Conservation (phyloP, 1,140 invertebrate genomes). For the Galleria mellonella region DNA sequence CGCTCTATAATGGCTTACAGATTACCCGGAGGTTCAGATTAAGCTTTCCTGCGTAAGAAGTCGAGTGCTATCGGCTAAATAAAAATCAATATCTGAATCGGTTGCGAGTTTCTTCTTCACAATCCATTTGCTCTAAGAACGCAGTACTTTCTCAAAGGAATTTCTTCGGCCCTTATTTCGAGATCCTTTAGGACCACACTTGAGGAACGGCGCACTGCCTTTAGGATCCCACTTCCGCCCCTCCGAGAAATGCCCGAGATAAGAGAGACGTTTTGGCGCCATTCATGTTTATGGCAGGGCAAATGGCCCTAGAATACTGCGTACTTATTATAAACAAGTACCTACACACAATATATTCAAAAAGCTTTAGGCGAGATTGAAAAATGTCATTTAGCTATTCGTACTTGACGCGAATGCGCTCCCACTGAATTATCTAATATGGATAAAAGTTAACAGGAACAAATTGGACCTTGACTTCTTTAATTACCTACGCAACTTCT, state of each 20-base stretch:
- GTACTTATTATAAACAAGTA: slow-evolving; percentile 69
- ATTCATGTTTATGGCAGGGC: slow-evolving; percentile 69
- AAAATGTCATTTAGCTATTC: slow-evolving; percentile 17
- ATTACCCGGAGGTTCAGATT: slow-evolving; percentile 19
- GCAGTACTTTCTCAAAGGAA: slow-evolving; percentile 55
- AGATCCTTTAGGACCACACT: slow-evolving; percentile 67
- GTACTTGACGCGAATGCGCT: not conserved
- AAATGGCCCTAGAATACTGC: slow-evolving; percentile 66
- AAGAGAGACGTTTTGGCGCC: slow-evolving; percentile 69
- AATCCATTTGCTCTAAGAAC: slow-evolving; percentile 66
- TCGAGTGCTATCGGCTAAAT: slow-evolving; percentile 50
- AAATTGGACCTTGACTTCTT: not conserved
- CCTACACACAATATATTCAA: slow-evolving; percentile 49
- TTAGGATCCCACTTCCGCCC: slow-evolving; percentile 60
- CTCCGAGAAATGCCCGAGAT: slow-evolving; percentile 68
- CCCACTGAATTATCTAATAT: slow-evolving; percentile 5
- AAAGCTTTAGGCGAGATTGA: slow-evolving; percentile 28
- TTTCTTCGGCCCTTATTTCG: slow-evolving; percentile 54
- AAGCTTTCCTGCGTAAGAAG: slow-evolving; percentile 9
- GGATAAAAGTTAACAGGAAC: slow-evolving; percentile 7
- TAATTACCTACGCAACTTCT: not conserved
- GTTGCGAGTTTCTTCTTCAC: slow-evolving; percentile 59
- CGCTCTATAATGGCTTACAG: slow-evolving; percentile 13
- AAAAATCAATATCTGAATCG: slow-evolving; percentile 69
- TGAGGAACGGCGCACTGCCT: slow-evolving; percentile 50